Percentiles rank a stretch among this genome's conserved stretches.
These are phyloP conservation scores for Eidolon helvum DNA, from an alignment of 2,113 vertebrate species.

Conservation along the genomic window DNA sequence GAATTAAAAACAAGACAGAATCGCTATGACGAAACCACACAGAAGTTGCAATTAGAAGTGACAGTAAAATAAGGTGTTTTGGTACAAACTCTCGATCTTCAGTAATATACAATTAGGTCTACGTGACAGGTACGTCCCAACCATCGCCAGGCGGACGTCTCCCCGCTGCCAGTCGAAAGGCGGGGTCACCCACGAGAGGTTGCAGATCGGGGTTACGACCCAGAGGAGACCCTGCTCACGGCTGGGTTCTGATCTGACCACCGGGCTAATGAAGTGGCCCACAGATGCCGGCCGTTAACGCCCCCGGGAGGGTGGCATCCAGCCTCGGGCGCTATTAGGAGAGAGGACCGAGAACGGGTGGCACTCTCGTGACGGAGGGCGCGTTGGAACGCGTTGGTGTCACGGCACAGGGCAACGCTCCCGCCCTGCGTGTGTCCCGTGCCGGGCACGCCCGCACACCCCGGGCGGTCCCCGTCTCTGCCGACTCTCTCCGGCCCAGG, in stretches of 20 bases:
- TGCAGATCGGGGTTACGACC: not conserved
- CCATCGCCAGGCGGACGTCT: not conserved
- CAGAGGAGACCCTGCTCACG: not conserved
- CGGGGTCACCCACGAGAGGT: not conserved
- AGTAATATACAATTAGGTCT: not conserved
- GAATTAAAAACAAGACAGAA: constrained; percentile 10
- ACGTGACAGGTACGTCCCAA: not conserved
- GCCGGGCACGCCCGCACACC: no score
- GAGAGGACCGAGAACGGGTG: not conserved
- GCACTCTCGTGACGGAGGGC: not conserved
- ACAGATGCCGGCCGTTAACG: not conserved
- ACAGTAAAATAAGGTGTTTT: constrained; percentile 23
- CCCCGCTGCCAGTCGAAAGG: not conserved
- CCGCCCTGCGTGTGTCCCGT: no score
- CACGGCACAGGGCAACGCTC: no score
- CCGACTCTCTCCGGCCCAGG: not conserved
- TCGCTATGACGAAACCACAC: not conserved
- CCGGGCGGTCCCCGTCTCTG: no score
- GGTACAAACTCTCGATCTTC: not conserved
- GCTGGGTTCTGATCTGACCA: not conserved
- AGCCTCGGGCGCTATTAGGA: not conserved
- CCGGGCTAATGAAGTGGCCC: not conserved
- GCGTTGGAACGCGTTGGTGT: no score
- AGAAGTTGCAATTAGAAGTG: not conserved
- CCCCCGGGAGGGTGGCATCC: not conserved